Base-by-base conservation (phyloP, 2,797 vertebrate genomes). In the Delichon dasypus region DNA sequence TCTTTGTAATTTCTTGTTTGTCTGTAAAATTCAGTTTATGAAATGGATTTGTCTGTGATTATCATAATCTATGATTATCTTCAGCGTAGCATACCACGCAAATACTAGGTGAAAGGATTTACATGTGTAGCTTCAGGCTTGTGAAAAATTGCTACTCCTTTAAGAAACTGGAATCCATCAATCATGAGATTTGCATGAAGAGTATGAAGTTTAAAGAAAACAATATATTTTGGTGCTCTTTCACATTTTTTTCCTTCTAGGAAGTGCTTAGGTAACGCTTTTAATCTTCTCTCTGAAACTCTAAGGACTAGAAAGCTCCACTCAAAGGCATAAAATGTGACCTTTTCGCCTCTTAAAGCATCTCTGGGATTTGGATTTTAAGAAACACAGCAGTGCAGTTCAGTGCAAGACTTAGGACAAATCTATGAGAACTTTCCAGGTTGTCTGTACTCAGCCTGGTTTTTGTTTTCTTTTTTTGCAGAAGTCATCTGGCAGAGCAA, bases 281-380 rank as follows among this genome's bases (percentile, higher is more conserved):
- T 87, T 67, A 85, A 74, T 90, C 78, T 94, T 89, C 75, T 85
- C 65, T 80, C 92, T 93, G 75, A 89, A 96, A 85, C 10, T 64
- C 47, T 68, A 60, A 83, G 54, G 75, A 45, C 42, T 54, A 80
- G 75, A 92, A 89, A 80, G 22, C 29, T 89, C 51, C 36, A 82
- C 61, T 90, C 75, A 77, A 65, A 85, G 30, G 50, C 6, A 0
- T 71, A 66, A 94, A 95, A 92, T 54, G 65, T 21, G 75, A 95
- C 62, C 73, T 85, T 89, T 68, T 85, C 0, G 10, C 67, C 57
- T 90, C 75, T 84, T 90, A 83, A 83, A 92, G 75, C 14, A 54
- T 53, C 71, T 85, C 57, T 61, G 78, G 65, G 78, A 68, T 85
- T 82, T 85, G 54, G 57, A 94, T 78, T 88, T 89, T 86, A 89